Evolutionary conservation across 2,888 invertebrate genomes (phyloP).

Genomic region (Congeria kusceri): DNA sequence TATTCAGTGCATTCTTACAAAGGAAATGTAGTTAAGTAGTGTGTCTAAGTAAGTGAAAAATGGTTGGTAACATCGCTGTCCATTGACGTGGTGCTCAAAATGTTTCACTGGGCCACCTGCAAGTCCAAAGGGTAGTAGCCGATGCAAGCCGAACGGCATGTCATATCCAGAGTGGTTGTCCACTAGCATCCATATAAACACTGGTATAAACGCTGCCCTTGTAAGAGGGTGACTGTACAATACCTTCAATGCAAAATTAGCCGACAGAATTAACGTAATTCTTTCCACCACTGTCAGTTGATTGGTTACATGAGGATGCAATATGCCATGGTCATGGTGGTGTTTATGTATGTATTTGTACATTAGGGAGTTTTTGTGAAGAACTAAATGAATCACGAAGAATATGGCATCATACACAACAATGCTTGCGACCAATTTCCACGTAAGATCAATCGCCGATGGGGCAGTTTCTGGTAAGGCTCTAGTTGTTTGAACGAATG

Average conservation of each 20-base stretch:
- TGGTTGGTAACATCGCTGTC: slow-evolving; percentile 77
- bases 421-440: slow-evolving; percentile 71
- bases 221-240: slow-evolving; percentile 79
- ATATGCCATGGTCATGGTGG: slow-evolving; percentile 79
- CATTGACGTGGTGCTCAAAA: slow-evolving; percentile 76
- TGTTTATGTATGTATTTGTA: slow-evolving; percentile 76
- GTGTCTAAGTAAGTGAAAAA: slow-evolving; percentile 80
- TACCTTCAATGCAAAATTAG: slow-evolving; percentile 77
- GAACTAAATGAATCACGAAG: slow-evolving; percentile 71
- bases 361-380: slow-evolving; percentile 75
- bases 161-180: slow-evolving; percentile 82
- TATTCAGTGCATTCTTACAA: too few relatives aligned
- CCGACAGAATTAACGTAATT: slow-evolving; percentile 73
- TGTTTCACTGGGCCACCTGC: slow-evolving; percentile 77
- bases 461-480: slow-evolving; percentile 75
- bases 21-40: too few relatives aligned
- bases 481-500: slow-evolving; percentile 75
- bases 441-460: slow-evolving; percentile 57
- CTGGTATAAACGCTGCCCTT: slow-evolving; percentile 76
- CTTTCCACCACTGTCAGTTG: slow-evolving; percentile 77
- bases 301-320: slow-evolving; percentile 80
- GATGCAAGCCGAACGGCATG: slow-evolving; percentile 79
- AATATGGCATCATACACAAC: slow-evolving; percentile 78
- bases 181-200: slow-evolving; percentile 75
- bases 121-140: slow-evolving; percentile 74